A percentile compares a stretch with the other conserved stretches of the same genome.
Conservation (phyloP, 2,888 invertebrate species). For the Phortica okadai region DNA sequence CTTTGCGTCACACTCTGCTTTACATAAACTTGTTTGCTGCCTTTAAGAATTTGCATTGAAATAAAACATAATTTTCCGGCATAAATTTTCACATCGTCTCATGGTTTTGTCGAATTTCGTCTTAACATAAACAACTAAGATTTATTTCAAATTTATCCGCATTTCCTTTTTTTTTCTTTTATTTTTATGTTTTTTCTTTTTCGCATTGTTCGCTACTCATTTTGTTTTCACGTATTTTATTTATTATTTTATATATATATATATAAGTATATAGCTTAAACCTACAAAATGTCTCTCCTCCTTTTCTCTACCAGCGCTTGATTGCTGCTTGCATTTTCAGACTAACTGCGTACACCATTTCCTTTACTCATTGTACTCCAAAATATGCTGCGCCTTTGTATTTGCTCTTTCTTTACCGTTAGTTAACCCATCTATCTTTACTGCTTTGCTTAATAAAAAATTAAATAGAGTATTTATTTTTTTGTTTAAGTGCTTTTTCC, state of each 20-base stretch:
- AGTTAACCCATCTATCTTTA: constrained; percentile 42
- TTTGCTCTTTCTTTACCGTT: constrained; percentile 17
- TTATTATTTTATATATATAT: constrained; percentile 29
- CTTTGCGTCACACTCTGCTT: background rate
- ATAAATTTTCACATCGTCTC: background rate
- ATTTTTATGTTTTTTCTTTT: constrained; percentile 11
- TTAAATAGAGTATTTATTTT: constrained; percentile 39
- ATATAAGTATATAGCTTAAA: constrained; percentile 42
- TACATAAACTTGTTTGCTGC: background rate
- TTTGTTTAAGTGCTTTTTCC: constrained; percentile 38
- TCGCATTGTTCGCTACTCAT: background rate
- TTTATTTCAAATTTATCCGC: constrained; percentile 35
- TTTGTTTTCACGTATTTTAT: constrained; percentile 7
- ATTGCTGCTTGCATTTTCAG: constrained; percentile 1
- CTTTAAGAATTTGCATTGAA: background rate
- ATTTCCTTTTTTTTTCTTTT: constrained; percentile 36
- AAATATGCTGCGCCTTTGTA: constrained; percentile 36
- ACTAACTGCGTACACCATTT: background rate
- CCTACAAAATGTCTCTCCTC: constrained; percentile 28
- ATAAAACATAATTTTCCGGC: background rate
- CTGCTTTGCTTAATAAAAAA: constrained; percentile 34
- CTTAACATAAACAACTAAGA: constrained; percentile 27
- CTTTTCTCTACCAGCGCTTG: background rate
- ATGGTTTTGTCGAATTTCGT: background rate
- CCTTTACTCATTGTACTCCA: constrained; percentile 9